Base-by-base conservation (phyloP, 2,888 invertebrate genomes). In the Caenorhabditis wallacei region DNA sequence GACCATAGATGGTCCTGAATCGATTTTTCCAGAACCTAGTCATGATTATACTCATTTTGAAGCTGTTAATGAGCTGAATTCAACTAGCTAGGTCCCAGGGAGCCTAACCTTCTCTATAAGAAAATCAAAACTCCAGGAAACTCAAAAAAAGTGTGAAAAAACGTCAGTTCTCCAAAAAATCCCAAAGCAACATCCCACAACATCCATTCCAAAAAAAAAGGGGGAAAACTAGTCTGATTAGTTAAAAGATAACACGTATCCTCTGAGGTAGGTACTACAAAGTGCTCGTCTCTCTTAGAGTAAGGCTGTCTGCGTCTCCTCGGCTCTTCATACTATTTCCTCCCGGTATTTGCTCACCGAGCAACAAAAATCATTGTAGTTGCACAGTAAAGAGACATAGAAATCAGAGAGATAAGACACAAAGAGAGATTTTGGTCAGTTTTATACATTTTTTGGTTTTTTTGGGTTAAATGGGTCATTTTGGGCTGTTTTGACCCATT, bases 381-480 rank as follows among this genome's bases (percentile, higher is more conserved):
- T 61, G 61, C 61, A 61, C 61, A 61, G 57, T 26, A 61, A n/a
- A 26, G 26, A 11, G n/a, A 24, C 35, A 59, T 13, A 40, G 59
- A 37, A 16, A 40, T 59, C 0, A 43, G 24, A 51, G 48, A 48
- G 35, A 51, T 18, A 51, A 64, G 51, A 35, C 7, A 64, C 0
- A 30, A 51, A 51, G 30, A 64, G 53, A 66, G 66, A 53, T 66
- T 66, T 53, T 53, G 66, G 66, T 66, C 66, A 66, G 51, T 66
- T 66, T 66, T 51, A 10, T 35, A 35, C 10, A 37, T 11, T 24
- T 46, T 2, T 8, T n/a, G 46, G 30, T 7, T 22, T 53, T 51
- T 37, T 53, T 20, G 16, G 0, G n/a, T 1, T 26, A 56, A 13
- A 46, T n/a, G 13, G n/a, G n/a, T n/a, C n/a, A n/a, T n/a, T n/a